A percentile compares a stretch with the other conserved stretches of the same genome.
These are phyloP conservation scores for Crypturellus undulatus DNA, from an alignment of 2,113 vertebrate genomes.

Conservation along the genomic window DNA sequence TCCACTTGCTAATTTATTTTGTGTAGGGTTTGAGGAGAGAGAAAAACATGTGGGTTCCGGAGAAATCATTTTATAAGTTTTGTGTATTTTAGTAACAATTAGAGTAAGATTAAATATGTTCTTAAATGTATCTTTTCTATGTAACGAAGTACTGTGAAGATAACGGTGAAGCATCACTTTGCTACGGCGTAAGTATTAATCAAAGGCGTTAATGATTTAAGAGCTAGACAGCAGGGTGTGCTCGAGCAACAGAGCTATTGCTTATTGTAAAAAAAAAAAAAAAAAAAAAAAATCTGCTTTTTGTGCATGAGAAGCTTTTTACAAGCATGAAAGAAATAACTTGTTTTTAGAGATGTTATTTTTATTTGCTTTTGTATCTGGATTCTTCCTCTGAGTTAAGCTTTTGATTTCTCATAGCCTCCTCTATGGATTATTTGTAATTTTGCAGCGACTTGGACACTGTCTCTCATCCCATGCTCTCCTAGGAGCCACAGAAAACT, in stretches of 20 bases:
- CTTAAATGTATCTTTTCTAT: slow-evolving; percentile 74
- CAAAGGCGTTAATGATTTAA: slow-evolving; percentile 32
- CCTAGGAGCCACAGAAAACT: not conserved
- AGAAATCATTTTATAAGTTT: slow-evolving; percentile 71
- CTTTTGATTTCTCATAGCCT: not conserved
- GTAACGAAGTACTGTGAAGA: slow-evolving; percentile 78
- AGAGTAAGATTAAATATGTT: slow-evolving; percentile 70
- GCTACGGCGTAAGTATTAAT: slow-evolving; percentile 72
- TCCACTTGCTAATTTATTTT: slow-evolving; percentile 55
- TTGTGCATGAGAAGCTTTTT: slow-evolving; percentile 74
- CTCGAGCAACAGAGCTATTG: slow-evolving; percentile 43
- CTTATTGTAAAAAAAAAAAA: slow-evolving; percentile 55
- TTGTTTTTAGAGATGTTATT: slow-evolving; percentile 55
- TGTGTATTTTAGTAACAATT: slow-evolving; percentile 71
- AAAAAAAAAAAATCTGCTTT: not conserved
- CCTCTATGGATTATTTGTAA: slow-evolving; percentile 4
- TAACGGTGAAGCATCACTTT: slow-evolving; percentile 75
- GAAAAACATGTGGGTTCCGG: slow-evolving; percentile 57
- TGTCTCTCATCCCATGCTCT: not conserved
- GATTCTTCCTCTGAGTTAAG: slow-evolving; percentile 33
- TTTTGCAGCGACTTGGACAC: not conserved
- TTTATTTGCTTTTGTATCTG: slow-evolving; percentile 69
- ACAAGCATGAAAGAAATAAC: slow-evolving; percentile 67
- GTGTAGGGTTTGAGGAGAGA: not conserved
- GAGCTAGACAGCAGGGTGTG: slow-evolving; percentile 70